These are phyloP conservation scores for Fistularia tabacaria DNA, from an alignment of 2,797 vertebrate species.

Conservation along the genomic window DNA sequence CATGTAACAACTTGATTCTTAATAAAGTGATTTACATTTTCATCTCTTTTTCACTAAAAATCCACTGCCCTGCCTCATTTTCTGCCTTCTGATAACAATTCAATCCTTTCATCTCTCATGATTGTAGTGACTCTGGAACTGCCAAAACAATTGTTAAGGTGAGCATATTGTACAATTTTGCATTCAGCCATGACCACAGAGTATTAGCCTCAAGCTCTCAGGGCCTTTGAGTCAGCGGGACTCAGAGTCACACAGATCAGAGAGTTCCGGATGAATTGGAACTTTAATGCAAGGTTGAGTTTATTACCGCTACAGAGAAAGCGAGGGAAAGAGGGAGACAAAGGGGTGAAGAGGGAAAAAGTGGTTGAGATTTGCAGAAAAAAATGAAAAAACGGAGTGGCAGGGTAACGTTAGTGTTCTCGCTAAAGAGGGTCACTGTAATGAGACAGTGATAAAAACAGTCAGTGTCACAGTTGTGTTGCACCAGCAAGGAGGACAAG, in stretches of 20 bases:
- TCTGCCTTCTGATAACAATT: neutral
- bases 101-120: slow-evolving; percentile 18
- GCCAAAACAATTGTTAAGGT: slow-evolving; percentile 44
- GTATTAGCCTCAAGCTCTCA: slow-evolving; percentile 35
- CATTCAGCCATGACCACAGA: slow-evolving; percentile 34
- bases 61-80: neutral
- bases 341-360: slow-evolving; percentile 36
- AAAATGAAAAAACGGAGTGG: slow-evolving; percentile 2
- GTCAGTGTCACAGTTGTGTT: neutral
- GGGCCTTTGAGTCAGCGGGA: slow-evolving; percentile 18
- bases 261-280: slow-evolving; percentile 58
- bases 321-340: slow-evolving; percentile 21
- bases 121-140: slow-evolving; percentile 9
- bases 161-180: slow-evolving; percentile 34
- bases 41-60: no score
- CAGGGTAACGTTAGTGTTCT: no score
- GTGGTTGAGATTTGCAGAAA: slow-evolving; percentile 13
- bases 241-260: slow-evolving; percentile 52
- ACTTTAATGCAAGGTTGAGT: slow-evolving; percentile 63
- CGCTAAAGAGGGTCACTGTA: no score
- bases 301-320: slow-evolving; percentile 45
- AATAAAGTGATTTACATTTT: no score
- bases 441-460: neutral
- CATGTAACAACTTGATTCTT: no score
- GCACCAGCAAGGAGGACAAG: neutral